These are phyloP conservation scores for Porites divaricata DNA, from an alignment of 92 coral and sea anemone species.

Conservation along the genomic window DNA sequence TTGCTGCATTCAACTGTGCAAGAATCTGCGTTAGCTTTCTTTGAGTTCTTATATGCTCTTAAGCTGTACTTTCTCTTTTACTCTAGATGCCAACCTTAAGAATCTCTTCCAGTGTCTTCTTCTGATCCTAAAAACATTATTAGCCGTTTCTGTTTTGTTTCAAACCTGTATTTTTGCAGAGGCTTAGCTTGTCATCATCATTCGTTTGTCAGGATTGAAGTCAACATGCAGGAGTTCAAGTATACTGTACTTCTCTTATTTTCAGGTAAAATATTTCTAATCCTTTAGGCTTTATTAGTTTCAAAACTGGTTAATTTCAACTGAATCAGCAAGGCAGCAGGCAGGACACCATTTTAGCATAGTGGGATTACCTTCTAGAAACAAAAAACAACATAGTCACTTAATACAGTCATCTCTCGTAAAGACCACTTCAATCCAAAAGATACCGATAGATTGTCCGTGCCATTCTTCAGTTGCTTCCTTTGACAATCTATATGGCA, in stretches of 20 bases:
- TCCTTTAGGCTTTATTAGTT: neutral
- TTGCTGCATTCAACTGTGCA: neutral
- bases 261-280: neutral
- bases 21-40: neutral
- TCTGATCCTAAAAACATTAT: neutral
- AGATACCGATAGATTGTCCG: no score
- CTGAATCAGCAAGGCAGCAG: conserved; percentile 36
- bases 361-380: neutral
- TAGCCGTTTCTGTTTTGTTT: neutral
- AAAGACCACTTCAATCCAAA: no score
- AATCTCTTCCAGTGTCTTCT: neutral
- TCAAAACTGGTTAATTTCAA: neutral
- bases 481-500: no score
- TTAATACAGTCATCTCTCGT: no score
- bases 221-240: neutral
- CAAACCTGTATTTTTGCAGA: neutral
- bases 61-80: neutral
- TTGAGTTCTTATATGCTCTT: neutral
- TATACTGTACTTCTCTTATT: neutral
- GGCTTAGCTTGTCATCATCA: neutral
- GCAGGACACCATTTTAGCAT: conserved; percentile 25
- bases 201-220: neutral
- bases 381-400: neutral
- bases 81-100: neutral
- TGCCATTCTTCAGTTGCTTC: no score